phyloP scores from a whole-genome alignment of 92 coral and sea anemone species.

The Porites lobata region DNA sequence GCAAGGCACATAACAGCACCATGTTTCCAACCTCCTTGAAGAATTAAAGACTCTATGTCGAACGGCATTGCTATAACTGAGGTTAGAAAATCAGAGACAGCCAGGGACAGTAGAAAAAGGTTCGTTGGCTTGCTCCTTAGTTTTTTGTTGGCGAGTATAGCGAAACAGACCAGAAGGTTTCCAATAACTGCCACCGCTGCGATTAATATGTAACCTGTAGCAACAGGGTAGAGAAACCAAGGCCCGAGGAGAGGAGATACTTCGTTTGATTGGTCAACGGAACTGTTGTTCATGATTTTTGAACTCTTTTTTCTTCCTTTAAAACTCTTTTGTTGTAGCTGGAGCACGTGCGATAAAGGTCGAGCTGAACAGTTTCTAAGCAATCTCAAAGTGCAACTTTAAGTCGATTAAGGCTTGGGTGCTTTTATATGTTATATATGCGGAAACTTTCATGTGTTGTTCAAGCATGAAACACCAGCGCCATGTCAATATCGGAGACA shows the following conservation, averaged over 20 bases:
- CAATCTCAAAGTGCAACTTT: too few species aligned
- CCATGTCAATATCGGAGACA: too few species aligned
- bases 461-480: too few species aligned
- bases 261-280: background rate
- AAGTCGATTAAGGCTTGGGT: too few species aligned
- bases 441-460: too few species aligned
- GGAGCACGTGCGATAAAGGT: too few species aligned
- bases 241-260: background rate
- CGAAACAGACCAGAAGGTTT: conserved; percentile 55
- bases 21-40: conserved; percentile 71
- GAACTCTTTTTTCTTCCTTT: too few species aligned
- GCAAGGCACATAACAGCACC: conserved; percentile 70
- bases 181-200: conserved; percentile 60
- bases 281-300: conserved; percentile 13
- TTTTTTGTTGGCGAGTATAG: conserved; percentile 45
- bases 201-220: conserved; percentile 18
- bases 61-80: conserved; percentile 65
- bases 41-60: conserved; percentile 78
- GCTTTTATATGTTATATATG: too few species aligned
- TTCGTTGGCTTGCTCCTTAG: conserved; percentile 69
- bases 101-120: conserved; percentile 62
- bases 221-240: conserved; percentile 18
- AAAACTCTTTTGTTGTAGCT: too few species aligned
- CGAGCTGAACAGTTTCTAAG: too few species aligned
- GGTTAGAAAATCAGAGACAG: conserved; percentile 69